Evolutionary conservation across 2,113 vertebrate species (phyloP).

Genomic region (Paracanthobrama guichenoti): DNA sequence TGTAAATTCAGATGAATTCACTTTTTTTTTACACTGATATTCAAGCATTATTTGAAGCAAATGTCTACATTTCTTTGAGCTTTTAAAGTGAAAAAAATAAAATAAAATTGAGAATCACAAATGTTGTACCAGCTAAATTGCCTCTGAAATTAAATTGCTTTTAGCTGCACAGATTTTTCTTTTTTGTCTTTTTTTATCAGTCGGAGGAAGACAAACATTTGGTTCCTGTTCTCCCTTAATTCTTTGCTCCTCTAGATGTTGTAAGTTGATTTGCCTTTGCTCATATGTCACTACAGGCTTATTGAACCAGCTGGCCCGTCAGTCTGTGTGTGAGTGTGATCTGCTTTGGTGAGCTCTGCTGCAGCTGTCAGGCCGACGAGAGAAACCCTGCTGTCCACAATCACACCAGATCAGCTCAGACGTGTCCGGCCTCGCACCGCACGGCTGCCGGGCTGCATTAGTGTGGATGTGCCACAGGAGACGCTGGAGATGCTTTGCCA

Average conservation of each 20-base stretch:
- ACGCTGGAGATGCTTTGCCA: not conserved
- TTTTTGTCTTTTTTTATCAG: not conserved
- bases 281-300: constrained; percentile 16
- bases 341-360: constrained; percentile 25
- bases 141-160: not conserved
- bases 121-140: not conserved
- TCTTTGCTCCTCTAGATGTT: not conserved
- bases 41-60: not conserved
- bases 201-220: not conserved
- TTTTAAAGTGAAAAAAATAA: not conserved
- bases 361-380: constrained; percentile 45
- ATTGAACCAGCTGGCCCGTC: constrained; percentile 30
- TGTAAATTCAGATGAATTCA: not conserved
- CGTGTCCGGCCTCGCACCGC: constrained; percentile 30
- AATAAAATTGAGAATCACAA: not conserved
- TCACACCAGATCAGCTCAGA: constrained; percentile 50
- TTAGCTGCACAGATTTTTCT: not conserved
- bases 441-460: constrained; percentile 35
- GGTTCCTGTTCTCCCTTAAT: not conserved
- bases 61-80: not conserved
- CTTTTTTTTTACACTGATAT: not conserved
- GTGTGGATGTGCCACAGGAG: constrained; percentile 9
- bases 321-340: constrained; percentile 39
- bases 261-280: constrained; percentile 36
- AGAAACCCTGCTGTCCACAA: constrained; percentile 46